Percentiles rank a stretch among this genome's conserved stretches.
Evolutionary conservation across 2,888 invertebrate species (phyloP).

Genomic region (Trissonchulus sp.): DNA sequence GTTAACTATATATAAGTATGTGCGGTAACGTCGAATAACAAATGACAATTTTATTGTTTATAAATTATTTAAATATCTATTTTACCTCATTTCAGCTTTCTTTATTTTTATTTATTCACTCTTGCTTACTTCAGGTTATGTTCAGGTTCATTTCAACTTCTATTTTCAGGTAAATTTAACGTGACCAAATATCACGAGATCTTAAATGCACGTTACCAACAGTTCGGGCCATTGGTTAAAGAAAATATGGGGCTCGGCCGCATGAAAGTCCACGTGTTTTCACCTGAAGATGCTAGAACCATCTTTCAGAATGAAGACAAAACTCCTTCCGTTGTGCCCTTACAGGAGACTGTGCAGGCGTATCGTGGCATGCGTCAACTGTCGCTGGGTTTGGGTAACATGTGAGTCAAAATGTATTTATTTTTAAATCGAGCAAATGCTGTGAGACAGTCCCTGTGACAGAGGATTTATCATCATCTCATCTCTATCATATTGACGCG

Average conservation of each 20-base stretch:
- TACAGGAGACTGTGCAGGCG: constrained; percentile 58
- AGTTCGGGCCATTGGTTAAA: constrained; percentile 59
- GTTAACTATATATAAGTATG: no score
- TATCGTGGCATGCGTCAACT: constrained; percentile 57
- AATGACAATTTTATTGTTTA: no score
- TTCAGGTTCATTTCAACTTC: no score
- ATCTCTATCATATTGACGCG: no score
- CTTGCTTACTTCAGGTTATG: no score
- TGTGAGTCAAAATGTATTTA: constrained; percentile 52
- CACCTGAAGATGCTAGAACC: constrained; percentile 57
- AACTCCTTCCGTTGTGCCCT: constrained; percentile 58
- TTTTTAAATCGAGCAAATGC: constrained; percentile 7
- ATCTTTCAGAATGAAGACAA: constrained; percentile 59
- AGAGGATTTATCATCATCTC: no score
- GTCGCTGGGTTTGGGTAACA: constrained; percentile 60
- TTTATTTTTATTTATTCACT: no score
- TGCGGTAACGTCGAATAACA: no score
- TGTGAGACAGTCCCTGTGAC: no score
- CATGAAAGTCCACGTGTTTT: constrained; percentile 56
- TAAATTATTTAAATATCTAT: no score
- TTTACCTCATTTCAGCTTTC: no score
- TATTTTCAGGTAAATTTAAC: no score
- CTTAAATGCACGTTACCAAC: constrained; percentile 53
- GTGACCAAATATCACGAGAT: constrained; percentile 54
- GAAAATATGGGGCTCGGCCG: constrained; percentile 55